Percentiles rank a stretch among this genome's conserved stretches.
Conservation (phyloP, 2,113 vertebrate species). For the Paracanthobrama guichenoti region DNA sequence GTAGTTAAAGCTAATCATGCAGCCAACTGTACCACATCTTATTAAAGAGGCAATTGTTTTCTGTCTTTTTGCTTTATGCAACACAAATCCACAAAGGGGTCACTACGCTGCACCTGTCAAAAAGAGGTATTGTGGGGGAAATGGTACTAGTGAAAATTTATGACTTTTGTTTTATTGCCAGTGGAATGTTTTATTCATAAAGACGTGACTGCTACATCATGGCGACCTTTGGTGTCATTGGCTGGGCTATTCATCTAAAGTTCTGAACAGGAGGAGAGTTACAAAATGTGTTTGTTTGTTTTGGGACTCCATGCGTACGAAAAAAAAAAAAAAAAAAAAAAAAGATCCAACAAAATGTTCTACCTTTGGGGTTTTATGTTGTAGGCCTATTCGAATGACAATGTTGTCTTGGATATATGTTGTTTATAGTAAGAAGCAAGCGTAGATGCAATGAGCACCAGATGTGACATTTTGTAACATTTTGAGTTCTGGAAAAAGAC, state of each 20-base stretch:
- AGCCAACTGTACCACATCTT: conserved; percentile 34
- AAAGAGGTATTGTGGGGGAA: conserved; percentile 23
- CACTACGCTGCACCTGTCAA: conserved; percentile 6
- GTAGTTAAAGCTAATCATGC: conserved; percentile 55
- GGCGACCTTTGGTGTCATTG: conserved; percentile 35
- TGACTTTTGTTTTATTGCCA: conserved; percentile 47
- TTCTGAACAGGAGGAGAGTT: neutral
- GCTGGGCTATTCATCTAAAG: conserved; percentile 30
- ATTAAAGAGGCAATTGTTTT: conserved; percentile 48
- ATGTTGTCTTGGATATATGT: neutral
- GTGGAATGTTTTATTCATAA: conserved; percentile 52
- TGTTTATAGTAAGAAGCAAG: neutral
- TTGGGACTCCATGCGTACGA: neutral
- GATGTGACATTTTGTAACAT: conserved; percentile 5
- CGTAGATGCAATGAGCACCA: neutral
- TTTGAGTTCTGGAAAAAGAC: conserved; percentile 11
- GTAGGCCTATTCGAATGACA: neutral
- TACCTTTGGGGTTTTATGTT: neutral
- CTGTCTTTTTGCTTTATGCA: neutral
- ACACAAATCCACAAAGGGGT: neutral
- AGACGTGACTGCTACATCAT: conserved; percentile 27
- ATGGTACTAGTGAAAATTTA: conserved; percentile 39
- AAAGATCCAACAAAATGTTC: too few relatives aligned
- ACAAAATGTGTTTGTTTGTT: neutral
- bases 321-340: too few relatives aligned